phyloP scores from a whole-genome alignment of 2,888 invertebrate species.

The Drepanosiphum platanoidis region DNA sequence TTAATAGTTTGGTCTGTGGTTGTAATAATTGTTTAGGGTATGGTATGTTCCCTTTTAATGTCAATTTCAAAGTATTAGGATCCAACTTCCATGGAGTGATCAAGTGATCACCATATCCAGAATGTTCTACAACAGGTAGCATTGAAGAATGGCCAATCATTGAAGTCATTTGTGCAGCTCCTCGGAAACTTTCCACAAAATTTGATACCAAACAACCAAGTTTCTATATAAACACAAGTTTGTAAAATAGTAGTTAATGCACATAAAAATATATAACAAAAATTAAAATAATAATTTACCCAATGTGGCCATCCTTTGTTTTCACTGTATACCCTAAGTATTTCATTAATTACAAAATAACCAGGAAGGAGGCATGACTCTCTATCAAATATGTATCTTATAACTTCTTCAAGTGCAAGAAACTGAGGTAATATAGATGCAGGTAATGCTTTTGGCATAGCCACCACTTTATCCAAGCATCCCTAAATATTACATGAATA shows the following conservation, averaged over 20 bases:
- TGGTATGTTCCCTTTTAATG: conserved; percentile 79
- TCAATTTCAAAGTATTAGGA: conserved; percentile 79
- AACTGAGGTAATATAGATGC: conserved; percentile 84
- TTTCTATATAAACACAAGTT: conserved; percentile 73
- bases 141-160: conserved; percentile 90
- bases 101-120: conserved; percentile 87
- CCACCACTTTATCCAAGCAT: conserved; percentile 88
- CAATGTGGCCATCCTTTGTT: conserved; percentile 89
- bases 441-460: conserved; percentile 81
- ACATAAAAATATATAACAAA: background rate
- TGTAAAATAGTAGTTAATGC: background rate
- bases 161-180: conserved; percentile 95
- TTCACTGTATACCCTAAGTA: conserved; percentile 87
- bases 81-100: conserved; percentile 95
- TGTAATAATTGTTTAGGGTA: conserved; percentile 87
- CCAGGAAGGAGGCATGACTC: conserved; percentile 92
- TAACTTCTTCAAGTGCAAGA: conserved; percentile 81
- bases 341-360: conserved; percentile 94
- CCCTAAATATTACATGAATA: conserved; percentile 72
- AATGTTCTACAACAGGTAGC: conserved; percentile 93
- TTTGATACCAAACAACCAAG: conserved; percentile 84
- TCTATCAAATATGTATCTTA: conserved; percentile 90
- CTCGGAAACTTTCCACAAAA: conserved; percentile 92
- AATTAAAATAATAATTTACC: conserved; percentile 70
- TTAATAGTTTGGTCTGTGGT: conserved; percentile 86